Conservation (phyloP, 1,140 invertebrate genomes). For the Eumaeus atala region DNA sequence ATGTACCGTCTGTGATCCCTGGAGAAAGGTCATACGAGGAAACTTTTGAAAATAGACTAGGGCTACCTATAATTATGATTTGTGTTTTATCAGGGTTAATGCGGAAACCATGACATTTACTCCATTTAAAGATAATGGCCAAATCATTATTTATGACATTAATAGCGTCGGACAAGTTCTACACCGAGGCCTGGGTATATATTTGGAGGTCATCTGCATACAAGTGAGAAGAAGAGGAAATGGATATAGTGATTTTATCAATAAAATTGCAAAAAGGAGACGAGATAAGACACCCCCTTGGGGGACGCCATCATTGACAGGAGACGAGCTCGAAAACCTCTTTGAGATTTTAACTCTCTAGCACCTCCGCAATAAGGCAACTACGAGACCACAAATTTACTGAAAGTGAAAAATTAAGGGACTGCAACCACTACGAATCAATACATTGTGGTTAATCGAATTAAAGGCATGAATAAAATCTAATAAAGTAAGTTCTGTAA, state of each 20-base stretch:
- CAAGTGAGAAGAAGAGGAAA: neutral
- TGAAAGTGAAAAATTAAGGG: neutral
- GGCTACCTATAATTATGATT: too few species aligned
- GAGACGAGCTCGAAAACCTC: neutral
- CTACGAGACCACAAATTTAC: neutral
- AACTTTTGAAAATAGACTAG: too few species aligned
- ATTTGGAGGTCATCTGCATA: too few species aligned
- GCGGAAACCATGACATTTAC: too few species aligned
- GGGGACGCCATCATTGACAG: neutral
- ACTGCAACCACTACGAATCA: neutral
- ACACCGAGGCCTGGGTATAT: neutral
- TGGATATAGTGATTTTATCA: neutral
- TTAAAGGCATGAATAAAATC: neutral
- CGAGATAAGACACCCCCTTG: neutral
- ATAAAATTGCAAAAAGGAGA: neutral
- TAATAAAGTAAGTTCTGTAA: too few species aligned
- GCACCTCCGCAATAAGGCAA: neutral
- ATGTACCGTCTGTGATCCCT: too few species aligned
- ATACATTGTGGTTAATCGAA: neutral
- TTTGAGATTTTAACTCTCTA: too few species aligned
- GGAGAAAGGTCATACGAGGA: too few species aligned
- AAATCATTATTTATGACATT: conserved; percentile 1
- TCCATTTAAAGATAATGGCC: neutral
- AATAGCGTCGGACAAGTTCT: neutral
- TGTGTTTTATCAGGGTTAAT: too few species aligned